phyloP scores from a whole-genome alignment of 2,797 vertebrate species.

The Megaceryle alcyon region DNA sequence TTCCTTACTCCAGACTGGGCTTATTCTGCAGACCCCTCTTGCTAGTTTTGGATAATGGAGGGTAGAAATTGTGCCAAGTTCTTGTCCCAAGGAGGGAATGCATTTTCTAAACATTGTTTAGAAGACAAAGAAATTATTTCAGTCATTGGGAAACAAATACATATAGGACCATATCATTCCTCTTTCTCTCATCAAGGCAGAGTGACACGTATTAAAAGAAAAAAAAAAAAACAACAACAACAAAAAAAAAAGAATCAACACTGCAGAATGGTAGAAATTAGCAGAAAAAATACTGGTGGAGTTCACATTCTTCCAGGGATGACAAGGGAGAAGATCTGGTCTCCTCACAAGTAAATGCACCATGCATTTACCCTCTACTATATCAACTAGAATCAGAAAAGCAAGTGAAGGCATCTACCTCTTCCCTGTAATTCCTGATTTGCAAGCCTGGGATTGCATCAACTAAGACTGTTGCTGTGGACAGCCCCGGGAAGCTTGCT shows the following conservation, averaged over 20 bases:
- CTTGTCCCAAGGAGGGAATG: background rate
- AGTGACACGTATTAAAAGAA: background rate
- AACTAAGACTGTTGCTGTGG: fast-evolving
- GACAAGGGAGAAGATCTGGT: background rate
- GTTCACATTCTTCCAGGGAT: background rate
- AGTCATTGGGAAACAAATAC: background rate
- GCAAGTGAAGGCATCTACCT: background rate
- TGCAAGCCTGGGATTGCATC: background rate
- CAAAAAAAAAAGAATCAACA: too few relatives aligned
- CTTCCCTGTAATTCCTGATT: background rate
- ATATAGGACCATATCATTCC: background rate
- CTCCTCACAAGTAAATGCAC: background rate
- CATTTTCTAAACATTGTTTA: background rate
- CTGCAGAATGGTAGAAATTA: background rate
- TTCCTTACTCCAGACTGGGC: background rate
- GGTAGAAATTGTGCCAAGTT: background rate
- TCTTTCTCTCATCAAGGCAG: background rate
- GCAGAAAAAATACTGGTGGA: background rate
- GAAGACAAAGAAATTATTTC: background rate
- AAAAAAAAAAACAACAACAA: too few relatives aligned
- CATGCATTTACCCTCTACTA: background rate
- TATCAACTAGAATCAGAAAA: background rate
- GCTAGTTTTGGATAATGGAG: background rate
- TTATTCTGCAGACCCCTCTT: background rate
- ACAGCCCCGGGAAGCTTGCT: background rate